Base-by-base conservation (phyloP, 2,888 invertebrate genomes). In the Volucella zonaria region DNA sequence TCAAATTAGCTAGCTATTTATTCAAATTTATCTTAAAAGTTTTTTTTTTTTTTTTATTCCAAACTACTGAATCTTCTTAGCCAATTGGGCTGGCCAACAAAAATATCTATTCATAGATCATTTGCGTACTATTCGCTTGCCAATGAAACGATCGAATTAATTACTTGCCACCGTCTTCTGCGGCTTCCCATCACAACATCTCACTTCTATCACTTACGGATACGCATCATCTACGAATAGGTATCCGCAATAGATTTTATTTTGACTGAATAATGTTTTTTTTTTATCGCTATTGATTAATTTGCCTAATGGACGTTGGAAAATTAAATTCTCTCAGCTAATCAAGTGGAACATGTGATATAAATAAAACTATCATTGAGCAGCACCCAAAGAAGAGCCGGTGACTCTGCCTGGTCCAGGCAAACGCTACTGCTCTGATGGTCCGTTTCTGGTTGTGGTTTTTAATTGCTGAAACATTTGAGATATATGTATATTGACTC, bases 251-350 rank as follows among this genome's bases (percentile, higher is more conserved):
- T 10, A 31, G 15, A 54, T 68, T 51, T 47, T 51, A 45, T 38
- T 54, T 76, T 9, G 38, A 10, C 11, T 31, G 6, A 31, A 31
- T 6, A 56, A 38, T 38, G 11, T 56, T 56, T 38, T 31, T 10
- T 51, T 40, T 79, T 38, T 73, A 73, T 79, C 52, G 73, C 54
- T 61, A 67, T 64, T 79, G 66, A 79, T 73, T 79, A 79, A 79
- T 73, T 73, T 54, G 73, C 66, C 40, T 52, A 59, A 79, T 67
- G 71, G 66, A 79, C 66, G 61, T 45, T 42, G 38, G 66, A n/a
- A 73, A 79, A 73, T 59, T n/a, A 49, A 78, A 59, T 52, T 62
- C 43, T 59, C 51, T 59, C 52, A 42, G 42, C 54, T 79, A 73
- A 79, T 79, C 73, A 66, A 79, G 52, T 66, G 73, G 66, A 67